Base-by-base conservation (phyloP, 1,140 invertebrate species). In the Heliothis virescens region DNA sequence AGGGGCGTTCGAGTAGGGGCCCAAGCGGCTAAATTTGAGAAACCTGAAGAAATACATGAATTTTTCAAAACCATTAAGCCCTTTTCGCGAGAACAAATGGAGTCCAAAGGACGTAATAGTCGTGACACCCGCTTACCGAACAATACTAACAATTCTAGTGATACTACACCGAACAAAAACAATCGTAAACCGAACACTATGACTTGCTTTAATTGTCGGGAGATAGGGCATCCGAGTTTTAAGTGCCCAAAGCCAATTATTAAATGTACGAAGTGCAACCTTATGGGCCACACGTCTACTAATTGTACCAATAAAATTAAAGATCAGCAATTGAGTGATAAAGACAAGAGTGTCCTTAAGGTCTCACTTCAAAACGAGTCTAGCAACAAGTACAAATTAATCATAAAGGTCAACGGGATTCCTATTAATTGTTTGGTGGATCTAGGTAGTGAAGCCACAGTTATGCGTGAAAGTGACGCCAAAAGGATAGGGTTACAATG, bases 41-140 rank as follows among this genome's bases (percentile, higher is more conserved):
- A 81, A 18, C 79, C 84, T 0, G 86, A 87, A 48, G 75, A 87
- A 3, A 34, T 83, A 16, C 59, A 82, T 29, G 72, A 84, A 34
- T 85, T 86, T 69, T 82, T 86, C 29, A 88, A 85, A 79, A 81
- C 78, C 15, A 53, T 84, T 72, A 83, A 86, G 69, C 29, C 11
- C 2, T 26, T 76, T n/a, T 41, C 62, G 12, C 41, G 50, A 34
- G 52, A 76, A 13, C 16, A 65, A 1, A 21, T n/a, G 12, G 75
- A 76, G 0, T 63, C 11, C 3, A 47, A 18, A 34, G 26, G 60
- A 67, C 18, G 29, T 5, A 48, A 53, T 34, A 71, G 26, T 48
- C 16, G 67, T 9, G 67, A 71, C 16, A 71, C 12, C 1, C 47
- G 50, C 26, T 55, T 52, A 26, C 10, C 18, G 18, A 71, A 52